Percentiles rank a stretch among this genome's conserved stretches.
phyloP scores from a whole-genome alignment of 1,140 invertebrate species.

The Drosophila busckii region DNA sequence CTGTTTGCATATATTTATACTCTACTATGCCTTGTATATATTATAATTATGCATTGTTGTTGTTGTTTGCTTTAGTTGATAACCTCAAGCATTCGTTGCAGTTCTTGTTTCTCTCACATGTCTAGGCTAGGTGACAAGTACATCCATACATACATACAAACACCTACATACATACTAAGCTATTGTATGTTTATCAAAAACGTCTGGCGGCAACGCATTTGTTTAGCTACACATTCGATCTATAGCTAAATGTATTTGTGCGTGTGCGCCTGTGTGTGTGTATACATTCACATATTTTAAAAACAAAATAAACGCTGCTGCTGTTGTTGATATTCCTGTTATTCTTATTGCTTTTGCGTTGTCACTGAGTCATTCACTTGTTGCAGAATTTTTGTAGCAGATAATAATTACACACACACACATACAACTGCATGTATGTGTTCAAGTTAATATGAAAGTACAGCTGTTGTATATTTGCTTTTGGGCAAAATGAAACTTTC shows the following conservation, averaged over 20 bases:
- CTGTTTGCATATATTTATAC: slow-evolving; percentile 13
- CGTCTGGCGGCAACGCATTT: slow-evolving; percentile 22
- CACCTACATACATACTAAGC: too few relatives aligned
- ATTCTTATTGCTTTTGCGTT: slow-evolving; percentile 34
- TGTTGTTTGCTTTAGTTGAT: slow-evolving; percentile 35
- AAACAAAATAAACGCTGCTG: slow-evolving; percentile 53
- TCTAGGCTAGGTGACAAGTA: slow-evolving; percentile 42
- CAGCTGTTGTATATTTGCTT: slow-evolving; percentile 39
- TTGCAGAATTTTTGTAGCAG: slow-evolving; percentile 64
- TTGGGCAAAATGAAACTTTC: slow-evolving; percentile 21
- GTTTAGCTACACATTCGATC: slow-evolving; percentile 42
- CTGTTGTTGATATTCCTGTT: slow-evolving; percentile 39
- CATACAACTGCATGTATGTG: slow-evolving; percentile 7
- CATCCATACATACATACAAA: too few relatives aligned
- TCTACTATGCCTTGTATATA: slow-evolving; percentile 20
- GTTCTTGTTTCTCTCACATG: slow-evolving; percentile 15
- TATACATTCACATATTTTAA: slow-evolving; percentile 35
- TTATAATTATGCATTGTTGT: slow-evolving; percentile 46
- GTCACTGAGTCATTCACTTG: slow-evolving; percentile 67
- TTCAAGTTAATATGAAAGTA: slow-evolving; percentile 20
- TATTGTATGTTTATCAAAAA: slow-evolving; percentile 51
- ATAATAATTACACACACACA: slow-evolving; percentile 44
- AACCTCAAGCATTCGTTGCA: slow-evolving; percentile 35
- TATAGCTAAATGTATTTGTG: slow-evolving; percentile 10
- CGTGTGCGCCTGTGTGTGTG: neutral